Evolutionary conservation across 2,888 invertebrate genomes (phyloP).

Genomic region (Caenorhabditis sp.): DNA sequence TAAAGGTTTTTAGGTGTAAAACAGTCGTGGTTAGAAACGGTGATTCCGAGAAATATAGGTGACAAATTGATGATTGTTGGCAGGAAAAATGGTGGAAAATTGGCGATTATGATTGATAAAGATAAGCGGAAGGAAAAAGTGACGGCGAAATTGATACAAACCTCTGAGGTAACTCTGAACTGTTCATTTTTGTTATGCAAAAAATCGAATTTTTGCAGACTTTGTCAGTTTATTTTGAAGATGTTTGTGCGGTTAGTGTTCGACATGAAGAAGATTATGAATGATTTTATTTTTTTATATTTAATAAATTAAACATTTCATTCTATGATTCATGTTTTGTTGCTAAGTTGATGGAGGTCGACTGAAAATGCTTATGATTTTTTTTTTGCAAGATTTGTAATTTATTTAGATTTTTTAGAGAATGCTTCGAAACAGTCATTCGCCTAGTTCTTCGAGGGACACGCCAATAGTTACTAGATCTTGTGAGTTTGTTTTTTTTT

Average conservation of each 20-base stretch:
- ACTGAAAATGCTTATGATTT: conserved; percentile 17
- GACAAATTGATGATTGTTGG: conserved; percentile 53
- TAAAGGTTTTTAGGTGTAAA: no score
- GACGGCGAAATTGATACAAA: conserved; percentile 21
- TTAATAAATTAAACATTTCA: neutral
- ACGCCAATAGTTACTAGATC: conserved; percentile 31
- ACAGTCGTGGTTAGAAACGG: conserved; percentile 54
- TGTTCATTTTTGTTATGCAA: neutral
- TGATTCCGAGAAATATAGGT: conserved; percentile 49
- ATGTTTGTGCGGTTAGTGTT: conserved; percentile 46
- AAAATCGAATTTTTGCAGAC: conserved; percentile 16
- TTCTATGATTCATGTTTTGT: conserved; percentile 1
- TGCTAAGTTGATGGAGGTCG: conserved; percentile 19
- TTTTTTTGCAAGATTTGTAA: neutral
- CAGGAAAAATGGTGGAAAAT: conserved; percentile 37
- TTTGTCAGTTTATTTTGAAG: conserved; percentile 46
- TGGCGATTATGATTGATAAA: conserved; percentile 50
- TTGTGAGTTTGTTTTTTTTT: conserved; percentile 14
- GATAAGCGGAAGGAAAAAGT: conserved; percentile 39
- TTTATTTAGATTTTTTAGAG: neutral
- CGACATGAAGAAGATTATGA: conserved; percentile 48
- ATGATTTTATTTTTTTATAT: conserved; percentile 6
- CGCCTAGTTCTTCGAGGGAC: conserved; percentile 13
- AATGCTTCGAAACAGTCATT: conserved; percentile 21
- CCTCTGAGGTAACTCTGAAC: conserved; percentile 14